phyloP scores from a whole-genome alignment of 2,888 invertebrate species.

The Willowsia nigromaculata region DNA sequence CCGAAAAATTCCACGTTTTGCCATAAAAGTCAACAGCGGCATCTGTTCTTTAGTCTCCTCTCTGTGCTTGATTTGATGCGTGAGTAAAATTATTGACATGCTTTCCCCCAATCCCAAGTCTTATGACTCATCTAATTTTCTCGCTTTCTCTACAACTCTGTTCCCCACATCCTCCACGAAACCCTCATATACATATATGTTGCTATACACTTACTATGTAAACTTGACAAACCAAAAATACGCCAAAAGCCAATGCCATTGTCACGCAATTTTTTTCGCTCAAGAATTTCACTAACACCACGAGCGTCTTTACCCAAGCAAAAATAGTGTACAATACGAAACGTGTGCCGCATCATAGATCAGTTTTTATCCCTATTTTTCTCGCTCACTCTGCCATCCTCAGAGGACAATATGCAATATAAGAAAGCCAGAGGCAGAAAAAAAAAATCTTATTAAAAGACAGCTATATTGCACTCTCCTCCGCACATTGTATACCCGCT shows the following conservation, averaged over 20 bases:
- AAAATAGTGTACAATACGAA: neutral
- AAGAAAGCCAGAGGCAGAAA: neutral
- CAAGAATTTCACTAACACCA: neutral
- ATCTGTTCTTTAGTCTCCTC: neutral
- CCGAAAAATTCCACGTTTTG: neutral
- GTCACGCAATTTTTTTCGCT: conserved; percentile 62
- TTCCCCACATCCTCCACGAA: neutral
- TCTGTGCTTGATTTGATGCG: neutral
- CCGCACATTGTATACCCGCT: too few species aligned
- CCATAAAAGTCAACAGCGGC: neutral
- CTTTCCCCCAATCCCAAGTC: neutral
- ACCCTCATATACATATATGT: neutral
- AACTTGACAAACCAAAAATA: neutral
- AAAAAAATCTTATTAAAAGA: conserved; percentile 51
- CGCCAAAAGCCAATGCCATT: conserved; percentile 61
- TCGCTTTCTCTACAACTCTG: neutral
- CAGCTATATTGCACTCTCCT: neutral
- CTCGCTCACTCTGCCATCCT: neutral
- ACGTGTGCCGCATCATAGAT: conserved; percentile 57
- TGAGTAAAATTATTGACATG: neutral
- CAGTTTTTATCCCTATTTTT: neutral
- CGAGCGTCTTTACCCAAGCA: neutral
- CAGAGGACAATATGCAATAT: neutral
- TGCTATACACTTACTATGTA: neutral
- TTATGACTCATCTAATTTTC: neutral